These are phyloP conservation scores for Spinibarbus caldwelli DNA, from an alignment of 2,797 vertebrate species.

Conservation along the genomic window DNA sequence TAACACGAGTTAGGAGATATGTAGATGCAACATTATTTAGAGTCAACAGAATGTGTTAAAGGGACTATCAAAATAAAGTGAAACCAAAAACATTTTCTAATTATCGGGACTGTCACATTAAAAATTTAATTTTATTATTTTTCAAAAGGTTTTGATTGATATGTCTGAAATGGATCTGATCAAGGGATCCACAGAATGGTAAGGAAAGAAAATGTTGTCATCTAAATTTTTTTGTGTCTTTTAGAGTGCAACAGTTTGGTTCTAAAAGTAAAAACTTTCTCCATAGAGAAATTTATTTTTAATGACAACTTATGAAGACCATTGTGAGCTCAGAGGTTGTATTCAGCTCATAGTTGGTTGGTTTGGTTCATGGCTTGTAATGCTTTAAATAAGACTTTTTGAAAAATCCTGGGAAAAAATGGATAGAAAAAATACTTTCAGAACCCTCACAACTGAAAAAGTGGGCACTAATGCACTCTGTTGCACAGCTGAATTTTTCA, in stretches of 20 bases:
- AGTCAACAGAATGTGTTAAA: too few species aligned
- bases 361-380: background rate
- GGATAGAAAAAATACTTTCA: background rate
- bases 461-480: background rate
- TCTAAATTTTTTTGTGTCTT: background rate
- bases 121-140: background rate
- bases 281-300: too few species aligned
- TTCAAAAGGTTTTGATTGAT: constrained; percentile 85
- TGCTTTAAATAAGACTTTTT: background rate
- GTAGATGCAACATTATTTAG: too few species aligned
- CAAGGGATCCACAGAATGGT: constrained; percentile 89
- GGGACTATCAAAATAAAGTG: too few species aligned
- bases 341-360: background rate
- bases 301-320: background rate
- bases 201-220: constrained; percentile 48
- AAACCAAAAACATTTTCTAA: too few species aligned
- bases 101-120: background rate
- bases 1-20: too few species aligned
- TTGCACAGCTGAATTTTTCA: background rate
- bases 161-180: constrained; percentile 85
- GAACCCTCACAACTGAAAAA: background rate
- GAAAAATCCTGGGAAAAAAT: background rate
- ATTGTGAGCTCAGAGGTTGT: too few species aligned
- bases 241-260: too few species aligned
- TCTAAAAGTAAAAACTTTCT: too few species aligned